phyloP scores from a whole-genome alignment of 2,113 vertebrate genomes.

The Scortum barcoo region DNA sequence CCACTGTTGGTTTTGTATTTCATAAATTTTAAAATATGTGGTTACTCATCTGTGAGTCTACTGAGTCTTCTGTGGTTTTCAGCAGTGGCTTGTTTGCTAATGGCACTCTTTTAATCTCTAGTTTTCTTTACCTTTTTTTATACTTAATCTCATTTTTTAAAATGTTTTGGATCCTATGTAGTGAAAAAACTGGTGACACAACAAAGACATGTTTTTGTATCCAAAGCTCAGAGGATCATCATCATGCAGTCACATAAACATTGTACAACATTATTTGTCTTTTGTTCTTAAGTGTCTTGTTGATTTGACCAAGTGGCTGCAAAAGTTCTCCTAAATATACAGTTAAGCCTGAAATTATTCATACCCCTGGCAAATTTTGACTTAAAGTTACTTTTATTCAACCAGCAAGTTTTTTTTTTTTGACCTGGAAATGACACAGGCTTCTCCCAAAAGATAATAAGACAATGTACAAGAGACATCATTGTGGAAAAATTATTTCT shows the following conservation, averaged over 20 bases:
- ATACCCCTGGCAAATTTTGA: no score
- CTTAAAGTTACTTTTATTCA: no score
- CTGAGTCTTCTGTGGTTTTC: neutral
- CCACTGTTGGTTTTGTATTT: conserved; percentile 12
- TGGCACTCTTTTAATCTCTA: neutral
- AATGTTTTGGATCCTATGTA: neutral
- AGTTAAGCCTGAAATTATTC: neutral
- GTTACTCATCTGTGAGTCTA: neutral
- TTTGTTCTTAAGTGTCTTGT: neutral
- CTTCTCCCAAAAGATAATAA: no score
- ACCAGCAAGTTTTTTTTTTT: no score
- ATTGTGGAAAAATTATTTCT: no score
- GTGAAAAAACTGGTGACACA: neutral
- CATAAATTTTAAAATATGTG: neutral
- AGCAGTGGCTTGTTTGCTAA: neutral
- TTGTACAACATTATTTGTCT: neutral
- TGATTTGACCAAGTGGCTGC: neutral
- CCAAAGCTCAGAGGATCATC: neutral
- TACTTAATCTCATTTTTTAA: neutral
- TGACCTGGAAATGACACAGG: no score
- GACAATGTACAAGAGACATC: no score
- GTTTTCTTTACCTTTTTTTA: neutral
- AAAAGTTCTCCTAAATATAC: neutral
- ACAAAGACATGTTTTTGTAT: neutral
- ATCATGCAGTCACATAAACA: no score